Percentiles rank a stretch among this genome's conserved stretches.
phyloP scores from a whole-genome alignment of 2,888 invertebrate species.

The Desoria tigrina region DNA sequence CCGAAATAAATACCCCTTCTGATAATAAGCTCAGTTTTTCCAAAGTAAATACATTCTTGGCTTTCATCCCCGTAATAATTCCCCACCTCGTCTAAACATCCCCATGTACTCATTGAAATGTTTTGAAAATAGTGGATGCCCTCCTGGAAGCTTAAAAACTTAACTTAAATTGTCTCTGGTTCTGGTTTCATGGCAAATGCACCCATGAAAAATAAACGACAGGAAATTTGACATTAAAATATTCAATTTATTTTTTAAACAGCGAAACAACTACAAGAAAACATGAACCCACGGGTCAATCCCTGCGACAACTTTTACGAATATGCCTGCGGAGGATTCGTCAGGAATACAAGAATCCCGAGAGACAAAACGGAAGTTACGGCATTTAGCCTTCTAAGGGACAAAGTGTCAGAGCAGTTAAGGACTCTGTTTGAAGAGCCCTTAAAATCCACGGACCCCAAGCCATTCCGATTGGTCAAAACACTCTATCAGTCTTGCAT shows the following conservation, averaged over 20 bases:
- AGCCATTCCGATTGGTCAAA: constrained; percentile 67
- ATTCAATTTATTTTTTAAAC: constrained; percentile 1
- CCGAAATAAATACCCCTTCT: too few relatives aligned
- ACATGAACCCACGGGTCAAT: constrained; percentile 60
- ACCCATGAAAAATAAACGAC: too few relatives aligned
- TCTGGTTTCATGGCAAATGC: too few relatives aligned
- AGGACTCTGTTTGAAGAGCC: constrained; percentile 66
- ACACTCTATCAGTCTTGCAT: constrained; percentile 81
- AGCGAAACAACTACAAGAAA: constrained; percentile 54
- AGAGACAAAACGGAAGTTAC: constrained; percentile 79
- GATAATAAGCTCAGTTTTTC: too few relatives aligned
- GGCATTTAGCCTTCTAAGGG: constrained; percentile 69
- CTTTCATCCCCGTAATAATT: too few relatives aligned
- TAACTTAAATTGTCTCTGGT: too few relatives aligned
- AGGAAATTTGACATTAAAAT: too few relatives aligned
- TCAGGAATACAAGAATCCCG: constrained; percentile 70
- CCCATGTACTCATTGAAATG: too few relatives aligned
- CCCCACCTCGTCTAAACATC: too few relatives aligned
- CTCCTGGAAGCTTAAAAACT: too few relatives aligned
- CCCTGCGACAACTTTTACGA: constrained; percentile 81
- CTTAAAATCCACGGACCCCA: constrained; percentile 60
- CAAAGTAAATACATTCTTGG: too few relatives aligned
- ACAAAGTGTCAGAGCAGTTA: constrained; percentile 71
- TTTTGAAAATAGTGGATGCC: too few relatives aligned
- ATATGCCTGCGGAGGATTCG: constrained; percentile 75